Evolutionary conservation across 1,140 invertebrate genomes (phyloP).

Genomic region (Paralvinella palmiformis): DNA sequence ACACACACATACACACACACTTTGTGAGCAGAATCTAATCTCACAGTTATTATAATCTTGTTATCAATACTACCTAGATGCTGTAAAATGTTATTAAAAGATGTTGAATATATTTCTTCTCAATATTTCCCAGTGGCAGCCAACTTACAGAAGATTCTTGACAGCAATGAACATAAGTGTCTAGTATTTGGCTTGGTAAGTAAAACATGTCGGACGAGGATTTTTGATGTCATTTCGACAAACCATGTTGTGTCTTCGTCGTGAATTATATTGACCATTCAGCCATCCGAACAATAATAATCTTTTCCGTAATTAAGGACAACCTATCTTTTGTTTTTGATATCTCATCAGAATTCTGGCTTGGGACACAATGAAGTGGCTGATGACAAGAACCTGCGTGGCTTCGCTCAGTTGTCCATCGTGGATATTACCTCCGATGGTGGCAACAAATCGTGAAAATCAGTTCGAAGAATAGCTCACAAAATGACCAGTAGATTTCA

Average conservation of each 20-base stretch:
- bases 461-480: no score
- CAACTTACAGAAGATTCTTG: constrained; percentile 86
- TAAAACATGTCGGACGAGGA: constrained; percentile 17
- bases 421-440: no score
- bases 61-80: neutral
- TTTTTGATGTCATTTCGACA: constrained; percentile 12
- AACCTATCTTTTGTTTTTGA: constrained; percentile 7
- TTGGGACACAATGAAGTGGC: constrained; percentile 73
- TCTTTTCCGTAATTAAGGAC: neutral
- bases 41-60: neutral
- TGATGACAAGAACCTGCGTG: constrained; percentile 89
- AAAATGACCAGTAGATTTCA: no score
- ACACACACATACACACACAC: neutral
- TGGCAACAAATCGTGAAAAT: no score
- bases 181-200: constrained; percentile 89
- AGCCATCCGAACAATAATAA: neutral
- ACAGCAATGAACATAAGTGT: constrained; percentile 57
- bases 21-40: neutral
- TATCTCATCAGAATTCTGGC: constrained; percentile 67
- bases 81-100: neutral
- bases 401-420: constrained; percentile 93
- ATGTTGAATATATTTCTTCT: neutral
- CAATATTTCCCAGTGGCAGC: constrained; percentile 63
- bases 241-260: neutral
- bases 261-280: neutral